These are phyloP conservation scores for Bovichtus variegatus DNA, from an alignment of 2,797 vertebrate genomes.

Conservation along the genomic window DNA sequence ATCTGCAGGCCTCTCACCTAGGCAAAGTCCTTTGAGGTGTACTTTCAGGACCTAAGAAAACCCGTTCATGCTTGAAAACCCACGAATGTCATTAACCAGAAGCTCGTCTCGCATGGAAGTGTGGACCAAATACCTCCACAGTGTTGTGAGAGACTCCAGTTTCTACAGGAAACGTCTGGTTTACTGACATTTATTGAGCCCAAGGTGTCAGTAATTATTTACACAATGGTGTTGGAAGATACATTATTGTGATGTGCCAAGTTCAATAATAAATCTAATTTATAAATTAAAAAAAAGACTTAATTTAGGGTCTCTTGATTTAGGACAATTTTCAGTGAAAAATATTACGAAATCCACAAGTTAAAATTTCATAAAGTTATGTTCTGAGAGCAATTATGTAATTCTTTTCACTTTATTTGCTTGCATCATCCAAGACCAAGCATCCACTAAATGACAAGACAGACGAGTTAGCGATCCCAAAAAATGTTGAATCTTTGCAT, in stretches of 20 bases:
- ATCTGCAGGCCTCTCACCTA: background rate
- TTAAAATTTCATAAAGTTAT: background rate
- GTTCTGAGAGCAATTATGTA: background rate
- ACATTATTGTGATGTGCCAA: background rate
- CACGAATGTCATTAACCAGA: conserved; percentile 6
- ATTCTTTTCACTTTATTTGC: background rate
- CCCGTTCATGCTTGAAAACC: conserved; percentile 30
- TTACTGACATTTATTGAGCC: background rate
- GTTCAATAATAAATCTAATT: too few relatives aligned
- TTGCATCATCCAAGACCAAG: background rate
- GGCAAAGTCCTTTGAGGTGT: background rate
- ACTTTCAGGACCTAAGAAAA: background rate
- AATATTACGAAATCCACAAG: too few relatives aligned
- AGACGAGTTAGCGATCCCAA: background rate
- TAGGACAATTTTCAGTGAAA: too few relatives aligned
- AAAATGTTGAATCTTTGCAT: background rate
- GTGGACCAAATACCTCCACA: background rate
- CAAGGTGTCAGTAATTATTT: background rate
- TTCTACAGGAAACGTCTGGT: background rate
- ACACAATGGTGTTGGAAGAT: background rate
- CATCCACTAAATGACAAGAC: background rate
- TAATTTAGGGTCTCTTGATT: too few relatives aligned
- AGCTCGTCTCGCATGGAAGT: background rate
- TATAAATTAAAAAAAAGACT: too few relatives aligned
- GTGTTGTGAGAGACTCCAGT: background rate